These are phyloP conservation scores for Scrobipalpa costella DNA, from an alignment of 2,888 invertebrate genomes.

Conservation along the genomic window DNA sequence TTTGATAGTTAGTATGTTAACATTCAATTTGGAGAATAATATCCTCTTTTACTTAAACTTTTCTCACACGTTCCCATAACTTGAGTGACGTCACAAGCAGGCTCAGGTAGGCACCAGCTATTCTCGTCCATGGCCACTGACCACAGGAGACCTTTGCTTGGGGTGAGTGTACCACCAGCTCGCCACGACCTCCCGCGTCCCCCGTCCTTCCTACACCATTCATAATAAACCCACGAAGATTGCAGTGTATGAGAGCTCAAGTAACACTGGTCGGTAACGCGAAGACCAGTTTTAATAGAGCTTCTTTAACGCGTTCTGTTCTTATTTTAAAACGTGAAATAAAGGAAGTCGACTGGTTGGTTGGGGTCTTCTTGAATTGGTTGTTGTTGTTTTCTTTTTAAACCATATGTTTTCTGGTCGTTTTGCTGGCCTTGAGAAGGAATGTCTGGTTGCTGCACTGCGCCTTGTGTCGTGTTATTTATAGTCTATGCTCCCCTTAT, in stretches of 20 bases:
- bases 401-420: slow-evolving; percentile 75
- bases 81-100: slow-evolving; percentile 66
- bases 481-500: slow-evolving; percentile 43
- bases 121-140: slow-evolving; percentile 77
- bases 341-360: slow-evolving; percentile 55
- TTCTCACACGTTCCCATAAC: slow-evolving; percentile 40
- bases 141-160: slow-evolving; percentile 74
- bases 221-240: slow-evolving; percentile 37
- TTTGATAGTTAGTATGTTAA: no score
- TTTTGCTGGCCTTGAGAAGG: slow-evolving; percentile 73
- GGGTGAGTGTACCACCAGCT: slow-evolving; percentile 74
- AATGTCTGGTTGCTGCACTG: slow-evolving; percentile 69
- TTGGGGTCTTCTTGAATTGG: slow-evolving; percentile 54
- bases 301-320: slow-evolving; percentile 44
- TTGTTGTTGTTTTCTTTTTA: slow-evolving; percentile 60
- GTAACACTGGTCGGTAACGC: slow-evolving; percentile 44
- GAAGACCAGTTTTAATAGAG: slow-evolving; percentile 51
- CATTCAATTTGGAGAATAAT: no score
- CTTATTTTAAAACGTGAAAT: slow-evolving; percentile 55
- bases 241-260: slow-evolving; percentile 43
- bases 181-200: slow-evolving; percentile 43
- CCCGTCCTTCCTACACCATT: slow-evolving; percentile 34
- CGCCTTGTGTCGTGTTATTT: slow-evolving; percentile 63
- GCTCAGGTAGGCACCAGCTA: slow-evolving; percentile 68
- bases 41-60: no score